Base-by-base conservation (phyloP, 2,888 invertebrate species). In the Harpalus rubripes region DNA sequence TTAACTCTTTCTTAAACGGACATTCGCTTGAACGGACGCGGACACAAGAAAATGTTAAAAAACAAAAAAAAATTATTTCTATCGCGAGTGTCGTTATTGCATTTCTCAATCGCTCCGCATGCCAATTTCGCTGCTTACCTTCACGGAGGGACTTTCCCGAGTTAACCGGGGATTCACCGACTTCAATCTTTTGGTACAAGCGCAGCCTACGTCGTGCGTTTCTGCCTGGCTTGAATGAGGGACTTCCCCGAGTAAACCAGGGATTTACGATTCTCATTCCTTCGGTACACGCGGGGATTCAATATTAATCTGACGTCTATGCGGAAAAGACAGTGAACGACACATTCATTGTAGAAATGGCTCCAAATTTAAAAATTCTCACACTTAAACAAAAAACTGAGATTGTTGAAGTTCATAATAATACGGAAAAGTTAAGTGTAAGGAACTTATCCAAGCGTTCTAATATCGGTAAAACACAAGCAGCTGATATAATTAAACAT, bases 351-450 rank as follows among this genome's bases (percentile, higher is more conserved):
- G 22, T 39, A 68, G 82, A 82, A 68, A 68, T 82, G 68, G 68
- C 72, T 68, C 82, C 44, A 82, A 82, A 72, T 82, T 72, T 72
- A 82, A 82, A 82, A 39, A 82, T 82, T 82, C 52, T 82, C 41
- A 68, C 68, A 52, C 82, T 68, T 81, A 82, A 44, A 63, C 61
- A 81, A 81, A 65, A 81, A 41, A 82, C 72, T 82, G 82, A 82
- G 56, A 82, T 82, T 82, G 52, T 82, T 68, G 82, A 82, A 68
- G 82, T 68, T 83, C 15, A 83, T 59, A 83, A 76, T 65, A 83
- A 52, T n/a, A n/a, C n/a, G 59, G 76, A 83, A 56, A 83, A 83
- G 83, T 83, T 83, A 83, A 76, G 83, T 76, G 74, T 83, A 52
- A 76, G 58, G 15, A 59, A 59, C 59, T 59, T 59, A 59, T 59